A percentile compares a stretch with the other conserved stretches of the same genome.
These are phyloP conservation scores for Synaphobranchus kaupii DNA, from an alignment of 2,797 vertebrate species.

Conservation along the genomic window DNA sequence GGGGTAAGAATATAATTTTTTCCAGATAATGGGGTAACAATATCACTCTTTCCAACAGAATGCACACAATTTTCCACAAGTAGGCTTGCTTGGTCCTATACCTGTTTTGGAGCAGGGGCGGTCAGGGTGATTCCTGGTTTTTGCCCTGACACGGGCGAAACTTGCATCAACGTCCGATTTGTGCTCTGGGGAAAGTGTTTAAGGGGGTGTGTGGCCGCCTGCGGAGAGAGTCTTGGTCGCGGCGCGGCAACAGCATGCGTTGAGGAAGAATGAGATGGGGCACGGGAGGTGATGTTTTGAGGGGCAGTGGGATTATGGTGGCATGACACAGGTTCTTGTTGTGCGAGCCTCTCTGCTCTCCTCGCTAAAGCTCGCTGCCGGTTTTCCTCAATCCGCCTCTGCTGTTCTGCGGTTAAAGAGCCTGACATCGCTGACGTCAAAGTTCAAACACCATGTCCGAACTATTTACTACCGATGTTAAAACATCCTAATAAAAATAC, in stretches of 20 bases:
- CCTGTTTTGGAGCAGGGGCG: slow-evolving; percentile 2
- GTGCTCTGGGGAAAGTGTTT: slow-evolving; percentile 26
- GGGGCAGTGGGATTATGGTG: slow-evolving; percentile 21
- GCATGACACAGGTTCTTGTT: slow-evolving; percentile 32
- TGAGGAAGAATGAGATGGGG: slow-evolving; percentile 16
- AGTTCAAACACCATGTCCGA: neutral
- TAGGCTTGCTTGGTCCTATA: neutral
- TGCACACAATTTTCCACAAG: neutral
- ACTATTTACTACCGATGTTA: neutral
- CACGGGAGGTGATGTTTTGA: neutral
- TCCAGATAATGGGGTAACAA: neutral
- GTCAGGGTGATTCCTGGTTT: neutral
- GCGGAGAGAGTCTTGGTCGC: slow-evolving; percentile 14
- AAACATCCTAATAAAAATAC: neutral
- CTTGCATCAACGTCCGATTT: neutral
- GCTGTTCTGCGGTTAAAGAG: slow-evolving; percentile 86
- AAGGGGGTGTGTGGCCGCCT: slow-evolving; percentile 34
- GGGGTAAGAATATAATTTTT: neutral
- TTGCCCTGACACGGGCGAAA: neutral
- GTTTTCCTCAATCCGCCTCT: slow-evolving; percentile 89
- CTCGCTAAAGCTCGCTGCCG: slow-evolving; percentile 84
- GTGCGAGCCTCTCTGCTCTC: slow-evolving; percentile 84
- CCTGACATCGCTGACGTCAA: slow-evolving; percentile 73
- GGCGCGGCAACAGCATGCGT: neutral
- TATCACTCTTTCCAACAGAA: neutral